Evolutionary conservation across 2,888 invertebrate species (phyloP).

Genomic region (Scaptomyza flava): DNA sequence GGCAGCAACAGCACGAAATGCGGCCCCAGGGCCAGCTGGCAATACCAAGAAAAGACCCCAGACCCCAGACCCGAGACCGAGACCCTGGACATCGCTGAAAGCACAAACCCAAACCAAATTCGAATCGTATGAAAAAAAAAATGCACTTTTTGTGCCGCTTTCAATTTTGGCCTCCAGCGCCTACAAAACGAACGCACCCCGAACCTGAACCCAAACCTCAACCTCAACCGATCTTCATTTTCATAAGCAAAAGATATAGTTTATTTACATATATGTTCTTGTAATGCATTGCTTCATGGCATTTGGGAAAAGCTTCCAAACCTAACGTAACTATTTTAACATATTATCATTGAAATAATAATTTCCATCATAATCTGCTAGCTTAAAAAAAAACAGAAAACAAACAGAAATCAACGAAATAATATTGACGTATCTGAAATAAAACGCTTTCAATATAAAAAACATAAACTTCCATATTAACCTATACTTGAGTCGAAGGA

Average conservation of each 20-base stretch:
- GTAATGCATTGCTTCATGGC: neutral
- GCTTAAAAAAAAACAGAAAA: too few relatives aligned
- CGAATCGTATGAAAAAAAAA: conserved; percentile 52
- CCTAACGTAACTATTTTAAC: too few relatives aligned
- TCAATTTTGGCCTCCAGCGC: conserved; percentile 53
- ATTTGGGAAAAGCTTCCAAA: neutral
- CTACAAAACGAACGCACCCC: conserved; percentile 29
- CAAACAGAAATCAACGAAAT: too few relatives aligned
- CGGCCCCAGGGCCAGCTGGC: conserved; percentile 30
- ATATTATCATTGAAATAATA: too few relatives aligned
- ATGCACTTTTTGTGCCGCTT: conserved; percentile 47
- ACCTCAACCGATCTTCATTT: conserved; percentile 16
- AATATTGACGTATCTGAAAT: too few relatives aligned
- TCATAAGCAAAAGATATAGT: neutral
- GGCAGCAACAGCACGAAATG: conserved; percentile 40
- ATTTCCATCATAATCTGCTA: too few relatives aligned
- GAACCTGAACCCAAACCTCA: conserved; percentile 8
- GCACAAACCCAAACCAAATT: conserved; percentile 22
- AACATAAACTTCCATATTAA: too few relatives aligned
- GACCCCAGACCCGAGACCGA: neutral
- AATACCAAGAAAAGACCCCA: conserved; percentile 33
- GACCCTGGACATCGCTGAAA: conserved; percentile 17
- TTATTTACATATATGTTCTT: neutral
- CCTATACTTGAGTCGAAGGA: too few relatives aligned
- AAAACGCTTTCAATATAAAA: too few relatives aligned